Evolutionary conservation across 1,140 invertebrate genomes (phyloP).

Genomic region (Babylonia areolata): DNA sequence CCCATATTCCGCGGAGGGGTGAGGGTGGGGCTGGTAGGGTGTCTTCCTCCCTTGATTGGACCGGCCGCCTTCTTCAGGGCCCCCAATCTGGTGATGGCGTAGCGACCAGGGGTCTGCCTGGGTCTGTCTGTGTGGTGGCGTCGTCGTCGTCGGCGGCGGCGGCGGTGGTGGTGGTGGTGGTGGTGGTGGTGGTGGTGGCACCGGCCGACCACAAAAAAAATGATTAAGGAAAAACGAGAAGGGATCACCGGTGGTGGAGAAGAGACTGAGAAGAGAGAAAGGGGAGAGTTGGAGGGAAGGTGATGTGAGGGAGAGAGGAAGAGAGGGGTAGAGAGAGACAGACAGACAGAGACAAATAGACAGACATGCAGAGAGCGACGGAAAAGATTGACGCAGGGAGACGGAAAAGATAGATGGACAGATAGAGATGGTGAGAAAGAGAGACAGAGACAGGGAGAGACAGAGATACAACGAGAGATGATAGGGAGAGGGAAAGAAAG

Average conservation of each 20-base stretch:
- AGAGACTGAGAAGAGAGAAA: not conserved
- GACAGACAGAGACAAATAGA: not conserved
- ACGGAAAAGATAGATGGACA: not conserved
- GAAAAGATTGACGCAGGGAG: not conserved
- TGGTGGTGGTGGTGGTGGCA: too few relatives aligned
- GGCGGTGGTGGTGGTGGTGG: too few relatives aligned
- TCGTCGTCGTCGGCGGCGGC: too few relatives aligned
- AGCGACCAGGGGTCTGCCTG: too few relatives aligned
- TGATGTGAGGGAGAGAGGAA: not conserved
- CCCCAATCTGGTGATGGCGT: not conserved
- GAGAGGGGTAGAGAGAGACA: not conserved
- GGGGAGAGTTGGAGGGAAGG: not conserved
- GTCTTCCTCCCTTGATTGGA: not conserved
- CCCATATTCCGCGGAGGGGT: not conserved
- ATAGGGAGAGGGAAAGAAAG: too few relatives aligned
- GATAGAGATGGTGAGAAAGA: not conserved
- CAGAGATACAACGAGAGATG: too few relatives aligned
- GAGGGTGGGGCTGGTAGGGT: too few relatives aligned
- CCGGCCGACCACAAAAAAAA: too few relatives aligned
- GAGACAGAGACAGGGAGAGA: not conserved
- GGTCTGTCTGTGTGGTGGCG: too few relatives aligned
- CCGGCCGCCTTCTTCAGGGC: not conserved
- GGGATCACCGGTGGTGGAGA: not conserved
- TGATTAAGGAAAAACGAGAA: not conserved
- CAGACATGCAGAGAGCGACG: not conserved